A percentile compares a stretch with the other conserved stretches of the same genome.
Evolutionary conservation across 2,113 vertebrate species (phyloP).

Genomic region (Penelope pileata): DNA sequence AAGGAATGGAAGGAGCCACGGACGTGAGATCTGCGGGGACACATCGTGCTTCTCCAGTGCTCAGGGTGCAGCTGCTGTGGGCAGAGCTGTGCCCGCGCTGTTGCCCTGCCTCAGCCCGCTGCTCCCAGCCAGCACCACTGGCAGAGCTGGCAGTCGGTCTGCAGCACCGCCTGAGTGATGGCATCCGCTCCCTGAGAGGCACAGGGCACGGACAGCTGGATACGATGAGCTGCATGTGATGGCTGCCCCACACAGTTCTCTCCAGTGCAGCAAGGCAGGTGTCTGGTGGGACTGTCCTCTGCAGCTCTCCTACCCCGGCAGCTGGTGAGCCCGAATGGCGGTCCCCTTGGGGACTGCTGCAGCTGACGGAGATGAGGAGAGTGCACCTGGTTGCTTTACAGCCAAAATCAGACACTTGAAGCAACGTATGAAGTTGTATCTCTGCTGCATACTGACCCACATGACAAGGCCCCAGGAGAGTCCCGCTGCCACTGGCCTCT

Average conservation of each 20-base stretch:
- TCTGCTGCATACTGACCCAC: not conserved
- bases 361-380: not conserved
- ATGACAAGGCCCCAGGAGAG: not conserved
- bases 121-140: no score
- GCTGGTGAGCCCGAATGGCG: not conserved
- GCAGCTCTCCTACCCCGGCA: not conserved
- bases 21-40: not conserved
- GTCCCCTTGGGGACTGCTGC: not conserved
- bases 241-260: not conserved
- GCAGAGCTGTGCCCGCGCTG: not conserved
- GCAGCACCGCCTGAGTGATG: no score
- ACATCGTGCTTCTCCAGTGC: not conserved
- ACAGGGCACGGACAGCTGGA: no score
- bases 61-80: not conserved
- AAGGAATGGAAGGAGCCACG: not conserved
- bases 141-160: no score
- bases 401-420: not conserved
- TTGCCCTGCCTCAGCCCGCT: no score
- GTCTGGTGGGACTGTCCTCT: no score
- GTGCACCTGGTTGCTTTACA: not conserved
- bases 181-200: no score
- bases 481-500: not conserved
- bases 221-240: not conserved
- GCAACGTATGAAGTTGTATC: not conserved
- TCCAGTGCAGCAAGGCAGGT: accelerated